Evolutionary conservation across 2,888 invertebrate genomes (phyloP), one percentile per base, ranked within the genome.

Genomic region (Cantharis nigra): DNA sequence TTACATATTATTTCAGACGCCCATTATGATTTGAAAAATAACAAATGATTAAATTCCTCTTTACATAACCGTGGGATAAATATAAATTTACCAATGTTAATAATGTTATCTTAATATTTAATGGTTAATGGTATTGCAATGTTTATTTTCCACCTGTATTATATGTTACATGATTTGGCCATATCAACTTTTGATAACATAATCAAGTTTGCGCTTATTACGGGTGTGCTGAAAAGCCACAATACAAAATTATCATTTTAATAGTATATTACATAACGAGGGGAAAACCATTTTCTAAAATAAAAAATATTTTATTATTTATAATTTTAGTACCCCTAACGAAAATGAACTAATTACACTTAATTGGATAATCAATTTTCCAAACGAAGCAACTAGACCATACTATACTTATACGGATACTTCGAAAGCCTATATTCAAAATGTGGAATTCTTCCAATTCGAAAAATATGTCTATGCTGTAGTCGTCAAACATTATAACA

Each of bases 401-500:
- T 80, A 62, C 30, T n/a, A n/a, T n/a, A 64, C 65, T 23, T 75
- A 63, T 33, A 23, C 74, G 9, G 62, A 76, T 16, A 72, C 79
- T 69, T 82, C 85, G 30, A 81, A 81, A 4, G 87, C 87, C 9
- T 87, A 86, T 72, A 83, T 88, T 28, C 87, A 85, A 73, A 86
- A 83, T 49, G 88, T 84, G 3, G 83, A 87, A 78, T 88, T 86
- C 80, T 88, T 88, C 78, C 81, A 83, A 4, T 63, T 82, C 4
- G 80, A 84, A 75, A 83, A 80, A 20, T 77, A 81, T 64, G 83
- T 85, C 1, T 88, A 87, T 76, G 82, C 83, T 9, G 78, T 88
- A 18, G 78, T 88, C 63, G 84, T 84, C 14, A 82, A 82, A 79
- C 86, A 84, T 81, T 88, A 87, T 78, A 86, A 88, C 78, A 81